Conservation (phyloP, 2,797 vertebrate genomes). For the Enteromius afrohamiltoni region DNA sequence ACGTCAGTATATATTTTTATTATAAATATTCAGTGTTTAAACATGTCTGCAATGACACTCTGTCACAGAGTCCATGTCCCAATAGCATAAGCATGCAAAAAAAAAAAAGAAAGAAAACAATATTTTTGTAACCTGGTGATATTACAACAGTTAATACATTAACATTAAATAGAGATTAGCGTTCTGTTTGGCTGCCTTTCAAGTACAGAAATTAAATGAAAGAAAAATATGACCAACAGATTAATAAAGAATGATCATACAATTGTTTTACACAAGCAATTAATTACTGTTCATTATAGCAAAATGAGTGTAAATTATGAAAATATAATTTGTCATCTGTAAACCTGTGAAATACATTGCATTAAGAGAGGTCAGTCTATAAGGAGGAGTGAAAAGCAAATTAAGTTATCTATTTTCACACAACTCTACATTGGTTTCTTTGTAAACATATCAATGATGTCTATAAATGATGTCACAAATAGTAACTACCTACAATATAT, state of each 20-base stretch:
- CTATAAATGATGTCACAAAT: background rate
- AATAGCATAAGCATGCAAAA: conserved; percentile 44
- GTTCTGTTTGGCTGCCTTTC: conserved; percentile 34
- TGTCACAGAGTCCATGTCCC: conserved; percentile 38
- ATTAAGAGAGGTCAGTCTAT: conserved; percentile 20
- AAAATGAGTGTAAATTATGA: conserved; percentile 35
- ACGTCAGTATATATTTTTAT: conserved; percentile 69
- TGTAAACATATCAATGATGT: conserved; percentile 17
- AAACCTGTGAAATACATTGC: conserved; percentile 38
- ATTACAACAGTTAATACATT: conserved; percentile 29
- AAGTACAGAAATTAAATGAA: conserved; percentile 25
- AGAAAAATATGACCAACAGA: conserved; percentile 23
- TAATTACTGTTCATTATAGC: conserved; percentile 23
- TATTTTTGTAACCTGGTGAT: conserved; percentile 13
- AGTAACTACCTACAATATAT: conserved; percentile 21
- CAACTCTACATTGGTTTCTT: conserved; percentile 1
- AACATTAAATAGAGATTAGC: conserved; percentile 41
- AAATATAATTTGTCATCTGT: conserved; percentile 26
- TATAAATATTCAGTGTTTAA: conserved; percentile 85
- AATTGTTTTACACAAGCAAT: conserved; percentile 33
- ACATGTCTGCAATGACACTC: conserved; percentile 71
- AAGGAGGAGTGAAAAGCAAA: conserved; percentile 34
- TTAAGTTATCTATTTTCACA: conserved; percentile 16
- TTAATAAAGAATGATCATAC: conserved; percentile 25
- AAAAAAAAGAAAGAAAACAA: background rate